Conservation (phyloP, 2,888 invertebrate genomes). For the Chouioia cunea region DNA sequence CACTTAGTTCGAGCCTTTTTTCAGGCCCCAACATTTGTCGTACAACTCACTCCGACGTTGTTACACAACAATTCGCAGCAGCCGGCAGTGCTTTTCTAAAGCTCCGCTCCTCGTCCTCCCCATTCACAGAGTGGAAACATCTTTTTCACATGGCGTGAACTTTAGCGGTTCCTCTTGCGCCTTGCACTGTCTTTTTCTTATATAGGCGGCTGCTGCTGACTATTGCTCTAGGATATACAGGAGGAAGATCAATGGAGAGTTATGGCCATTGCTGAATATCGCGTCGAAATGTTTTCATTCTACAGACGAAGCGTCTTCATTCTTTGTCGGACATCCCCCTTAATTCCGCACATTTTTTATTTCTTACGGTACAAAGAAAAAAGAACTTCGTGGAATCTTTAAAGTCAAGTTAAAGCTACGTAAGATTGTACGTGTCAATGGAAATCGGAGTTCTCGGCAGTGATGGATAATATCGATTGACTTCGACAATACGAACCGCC, state of each 20-base stretch:
- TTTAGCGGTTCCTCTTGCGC: conserved; percentile 42
- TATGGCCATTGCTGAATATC: conserved; percentile 19
- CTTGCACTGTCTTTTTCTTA: conserved; percentile 8
- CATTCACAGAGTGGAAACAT: conserved; percentile 30
- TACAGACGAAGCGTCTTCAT: conserved; percentile 12
- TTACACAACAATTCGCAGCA: conserved; percentile 62
- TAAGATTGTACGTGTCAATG: not conserved
- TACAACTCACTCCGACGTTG: conserved; percentile 65
- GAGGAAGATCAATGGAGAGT: conserved; percentile 15
- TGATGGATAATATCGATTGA: conserved; percentile 5
- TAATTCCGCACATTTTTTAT: conserved; percentile 31
- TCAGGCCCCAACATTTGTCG: conserved; percentile 63
- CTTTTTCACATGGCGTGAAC: conserved; percentile 42
- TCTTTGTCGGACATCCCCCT: conserved; percentile 1
- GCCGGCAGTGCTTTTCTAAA: conserved; percentile 24
- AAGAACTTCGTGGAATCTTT: conserved; percentile 29
- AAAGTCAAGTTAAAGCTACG: conserved; percentile 19
- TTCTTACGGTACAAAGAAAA: too few relatives aligned
- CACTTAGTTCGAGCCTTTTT: conserved; percentile 66
- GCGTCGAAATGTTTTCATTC: conserved; percentile 17
- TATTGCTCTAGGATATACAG: not conserved
- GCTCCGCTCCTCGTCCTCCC: conserved; percentile 15
- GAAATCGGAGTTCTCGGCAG: not conserved
- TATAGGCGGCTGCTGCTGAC: conserved; percentile 1
- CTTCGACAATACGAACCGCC: not conserved